These are phyloP conservation scores for Cervus canadensis DNA, from an alignment of 2,113 vertebrate species.

Conservation along the genomic window DNA sequence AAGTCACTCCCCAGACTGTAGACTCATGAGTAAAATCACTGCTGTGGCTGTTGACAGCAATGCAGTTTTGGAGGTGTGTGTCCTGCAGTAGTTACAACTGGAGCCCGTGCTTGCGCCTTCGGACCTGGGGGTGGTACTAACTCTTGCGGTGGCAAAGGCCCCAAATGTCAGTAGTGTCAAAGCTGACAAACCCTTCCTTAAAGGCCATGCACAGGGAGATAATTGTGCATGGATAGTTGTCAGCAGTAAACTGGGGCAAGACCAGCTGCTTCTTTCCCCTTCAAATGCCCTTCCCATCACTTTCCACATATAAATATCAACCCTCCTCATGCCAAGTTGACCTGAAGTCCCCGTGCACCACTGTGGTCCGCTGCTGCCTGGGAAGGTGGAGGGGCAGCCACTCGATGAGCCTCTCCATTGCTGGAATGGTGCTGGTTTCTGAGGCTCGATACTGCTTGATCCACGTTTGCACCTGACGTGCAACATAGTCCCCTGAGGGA, in stretches of 20 bases:
- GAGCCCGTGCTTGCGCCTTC: background rate
- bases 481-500: conserved; percentile 79
- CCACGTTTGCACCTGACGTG: conserved; percentile 81
- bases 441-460: conserved; percentile 81
- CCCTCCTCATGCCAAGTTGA: conserved; percentile 27
- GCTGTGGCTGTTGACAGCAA: background rate
- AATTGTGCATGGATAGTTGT: background rate
- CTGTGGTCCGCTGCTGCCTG: conserved; percentile 65
- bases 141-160: background rate
- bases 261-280: background rate
- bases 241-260: background rate
- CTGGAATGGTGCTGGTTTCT: conserved; percentile 78
- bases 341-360: conserved; percentile 90
- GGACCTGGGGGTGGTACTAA: background rate
- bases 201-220: background rate
- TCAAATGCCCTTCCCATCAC: background rate
- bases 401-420: conserved; percentile 85
- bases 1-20: background rate
- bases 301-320: background rate
- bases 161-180: background rate
- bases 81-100: background rate
- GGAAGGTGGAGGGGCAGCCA: conserved; percentile 88
- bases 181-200: background rate
- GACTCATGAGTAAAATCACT: background rate
- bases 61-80: background rate